Percentiles rank a stretch among this genome's conserved stretches.
Conservation (phyloP, 2,888 invertebrate genomes). For the Pyrrhia umbra region DNA sequence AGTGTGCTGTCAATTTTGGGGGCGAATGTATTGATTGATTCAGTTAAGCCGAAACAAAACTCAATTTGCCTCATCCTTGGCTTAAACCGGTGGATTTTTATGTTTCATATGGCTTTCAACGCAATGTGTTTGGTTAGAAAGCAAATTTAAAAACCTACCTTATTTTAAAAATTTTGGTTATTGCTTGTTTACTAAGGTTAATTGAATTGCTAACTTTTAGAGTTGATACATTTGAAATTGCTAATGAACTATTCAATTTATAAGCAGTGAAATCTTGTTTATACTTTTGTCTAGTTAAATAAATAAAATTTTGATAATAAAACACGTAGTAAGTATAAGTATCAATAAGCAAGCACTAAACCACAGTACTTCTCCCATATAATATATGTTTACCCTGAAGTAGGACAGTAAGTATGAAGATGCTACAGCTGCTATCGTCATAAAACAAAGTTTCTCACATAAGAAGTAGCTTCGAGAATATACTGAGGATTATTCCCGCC, state of each 20-base stretch:
- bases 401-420: neutral
- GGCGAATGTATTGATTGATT: conserved; percentile 66
- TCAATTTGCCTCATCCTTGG: conserved; percentile 67
- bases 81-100: conserved; percentile 55
- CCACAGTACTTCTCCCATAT: neutral
- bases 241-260: conserved; percentile 3
- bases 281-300: neutral
- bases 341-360: neutral
- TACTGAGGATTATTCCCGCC: conserved; percentile 59
- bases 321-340: neutral
- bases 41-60: conserved; percentile 63
- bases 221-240: conserved; percentile 1
- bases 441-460: conserved; percentile 27
- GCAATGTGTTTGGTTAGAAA: conserved; percentile 18
- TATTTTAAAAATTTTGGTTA: neutral
- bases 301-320: neutral
- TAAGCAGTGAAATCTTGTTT: neutral
- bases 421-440: conserved; percentile 3
- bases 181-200: conserved; percentile 1
- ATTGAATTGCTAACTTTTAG: conserved; percentile 3
- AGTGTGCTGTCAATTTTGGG: conserved; percentile 52
- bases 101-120: conserved; percentile 33
- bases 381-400: neutral
- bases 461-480: conserved; percentile 55
- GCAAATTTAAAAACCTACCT: conserved; percentile 35